Percentiles rank a stretch among this genome's conserved stretches.
Conservation (phyloP, 2,113 vertebrate species). For the Microtus ochrogaster region DNA sequence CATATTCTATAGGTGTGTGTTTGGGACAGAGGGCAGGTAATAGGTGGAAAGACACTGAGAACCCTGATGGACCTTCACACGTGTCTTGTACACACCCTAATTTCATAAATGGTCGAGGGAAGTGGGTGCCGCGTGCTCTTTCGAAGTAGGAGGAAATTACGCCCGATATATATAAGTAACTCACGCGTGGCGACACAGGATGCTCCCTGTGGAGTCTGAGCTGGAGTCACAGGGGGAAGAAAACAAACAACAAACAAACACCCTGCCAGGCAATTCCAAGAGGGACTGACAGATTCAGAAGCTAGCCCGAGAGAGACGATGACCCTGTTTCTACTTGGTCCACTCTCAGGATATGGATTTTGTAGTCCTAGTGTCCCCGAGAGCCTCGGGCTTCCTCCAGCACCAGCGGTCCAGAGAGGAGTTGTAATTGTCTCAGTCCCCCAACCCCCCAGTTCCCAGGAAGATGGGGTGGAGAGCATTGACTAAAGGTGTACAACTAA, state of each 20-base stretch:
- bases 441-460: background rate
- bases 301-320: background rate
- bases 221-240: background rate
- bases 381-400: background rate
- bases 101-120: background rate
- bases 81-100: too few relatives aligned
- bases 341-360: background rate
- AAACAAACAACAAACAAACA: background rate
- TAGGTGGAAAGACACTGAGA: background rate
- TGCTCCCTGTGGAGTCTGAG: background rate
- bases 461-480: background rate
- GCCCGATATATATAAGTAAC: background rate
- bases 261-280: background rate
- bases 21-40: background rate
- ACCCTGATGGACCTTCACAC: background rate
- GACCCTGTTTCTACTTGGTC: background rate
- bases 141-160: background rate
- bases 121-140: rapidly evolving
- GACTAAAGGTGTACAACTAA: background rate
- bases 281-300: background rate
- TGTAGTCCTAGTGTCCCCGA: background rate
- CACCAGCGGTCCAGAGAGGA: background rate
- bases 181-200: too few relatives aligned
- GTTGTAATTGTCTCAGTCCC: background rate
- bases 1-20: background rate